Evolutionary conservation across 23 tunicate genomes (phyloP).

Genomic region (Styela clava): DNA sequence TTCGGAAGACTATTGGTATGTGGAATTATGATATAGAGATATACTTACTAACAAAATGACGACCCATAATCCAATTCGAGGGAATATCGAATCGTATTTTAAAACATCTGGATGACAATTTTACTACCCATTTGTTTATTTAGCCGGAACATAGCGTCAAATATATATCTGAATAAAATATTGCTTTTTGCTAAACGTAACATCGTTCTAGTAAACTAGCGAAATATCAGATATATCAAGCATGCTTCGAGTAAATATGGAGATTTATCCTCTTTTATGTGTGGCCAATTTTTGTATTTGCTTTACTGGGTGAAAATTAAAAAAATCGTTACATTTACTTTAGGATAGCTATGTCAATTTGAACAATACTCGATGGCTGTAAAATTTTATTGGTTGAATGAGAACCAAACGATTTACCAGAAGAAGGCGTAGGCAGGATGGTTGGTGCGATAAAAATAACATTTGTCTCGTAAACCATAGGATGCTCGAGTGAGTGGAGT

Average conservation of each 20-base stretch:
- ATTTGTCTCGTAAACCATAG: not conserved
- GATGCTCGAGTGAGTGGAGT: not conserved
- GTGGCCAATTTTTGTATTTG: too few relatives aligned
- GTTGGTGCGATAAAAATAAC: not conserved
- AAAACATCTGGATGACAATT: not conserved
- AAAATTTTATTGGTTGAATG: not conserved
- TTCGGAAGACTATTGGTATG: too few relatives aligned
- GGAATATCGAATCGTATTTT: not conserved
- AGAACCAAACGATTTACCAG: not conserved
- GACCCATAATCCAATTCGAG: too few relatives aligned
- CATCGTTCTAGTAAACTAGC: too few relatives aligned
- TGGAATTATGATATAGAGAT: too few relatives aligned
- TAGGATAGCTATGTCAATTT: not conserved
- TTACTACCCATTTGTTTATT: not conserved
- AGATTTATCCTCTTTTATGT: too few relatives aligned
- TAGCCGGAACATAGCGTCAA: not conserved
- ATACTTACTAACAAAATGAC: too few relatives aligned
- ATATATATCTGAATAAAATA: not conserved
- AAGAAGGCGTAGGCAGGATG: not conserved
- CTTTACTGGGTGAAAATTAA: too few relatives aligned
- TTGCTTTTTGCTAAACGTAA: too few relatives aligned
- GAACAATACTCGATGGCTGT: not conserved
- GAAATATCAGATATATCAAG: too few relatives aligned
- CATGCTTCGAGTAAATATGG: too few relatives aligned
- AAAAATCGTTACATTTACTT: not conserved